Base-by-base conservation (phyloP, 2,113 vertebrate species). In the Ptilorrhoa leucosticta region DNA sequence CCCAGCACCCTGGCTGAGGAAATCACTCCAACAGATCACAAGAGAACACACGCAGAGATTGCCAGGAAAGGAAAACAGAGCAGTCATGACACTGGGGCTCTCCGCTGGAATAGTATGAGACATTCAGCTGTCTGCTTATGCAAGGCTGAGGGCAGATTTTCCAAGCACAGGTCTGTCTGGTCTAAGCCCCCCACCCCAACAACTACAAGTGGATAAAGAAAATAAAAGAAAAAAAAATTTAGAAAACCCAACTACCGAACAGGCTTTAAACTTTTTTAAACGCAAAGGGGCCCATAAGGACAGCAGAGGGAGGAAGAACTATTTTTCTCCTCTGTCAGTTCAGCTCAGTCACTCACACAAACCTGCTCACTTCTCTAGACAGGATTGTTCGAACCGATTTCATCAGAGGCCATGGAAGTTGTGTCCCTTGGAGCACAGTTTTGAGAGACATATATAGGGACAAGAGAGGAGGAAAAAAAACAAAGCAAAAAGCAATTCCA, bases 361-460 rank as follows among this genome's bases (percentile, higher is more conserved):
- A 76, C 30, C 45, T 4, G 33, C 66, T 39, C 15, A 2, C 47
- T 44, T 7, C 65, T 48, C 71, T 3, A 14, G 51, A 20, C 54
- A 20, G 73, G 20, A 39, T 8, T 56, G 39, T 40, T 18, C 6
- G 27, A 45, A 26, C 42, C 1, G 64, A 54, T 66, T 81, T 53
- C 61, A 45, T 48, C 69, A 23, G 35, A 19, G 54, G 16, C 72
- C 37, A 2, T 6, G 30, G n/a, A 40, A 64, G 61, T 6, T 12
- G 53, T 2, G 28, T 28, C 57, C 61, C 37, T 65, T 8, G 37
- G 22, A 90, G 56, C 31, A 57, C 42, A 48, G 27, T 24, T 83
- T 24, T 42, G 31, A 77, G 8, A 69, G 1, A 58, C 4, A 33
- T 5, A 33, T 4, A 5, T 0, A 18, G 0, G 11, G 8, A 26